A percentile compares a stretch with the other conserved stretches of the same genome.
phyloP scores from a whole-genome alignment of 2,797 vertebrate genomes.

The Siniperca scherzeri region DNA sequence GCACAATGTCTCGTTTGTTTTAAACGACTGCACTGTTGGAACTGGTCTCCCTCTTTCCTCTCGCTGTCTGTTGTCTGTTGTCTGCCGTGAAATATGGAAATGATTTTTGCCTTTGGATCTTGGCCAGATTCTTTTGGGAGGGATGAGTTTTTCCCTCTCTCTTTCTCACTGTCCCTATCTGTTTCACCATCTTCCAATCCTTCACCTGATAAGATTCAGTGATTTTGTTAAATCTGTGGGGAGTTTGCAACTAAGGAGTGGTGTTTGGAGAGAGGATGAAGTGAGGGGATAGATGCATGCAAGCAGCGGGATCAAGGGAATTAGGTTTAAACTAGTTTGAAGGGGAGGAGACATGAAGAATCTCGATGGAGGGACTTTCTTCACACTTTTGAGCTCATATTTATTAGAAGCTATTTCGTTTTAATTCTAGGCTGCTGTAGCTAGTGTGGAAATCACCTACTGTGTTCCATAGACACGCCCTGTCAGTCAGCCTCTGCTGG shows the following conservation, averaged over 20 bases:
- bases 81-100: constrained; percentile 89
- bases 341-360: constrained; percentile 51
- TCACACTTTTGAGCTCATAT: constrained; percentile 51
- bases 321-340: constrained; percentile 48
- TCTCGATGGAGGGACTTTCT: constrained; percentile 66
- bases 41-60: constrained; percentile 80
- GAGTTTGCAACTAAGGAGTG: constrained; percentile 61
- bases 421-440: constrained; percentile 53
- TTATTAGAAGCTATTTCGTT: constrained; percentile 58
- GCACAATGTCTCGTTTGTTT: constrained; percentile 86
- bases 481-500: constrained; percentile 38
- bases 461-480: constrained; percentile 60
- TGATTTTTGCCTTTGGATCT: constrained; percentile 88
- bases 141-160: constrained; percentile 64
- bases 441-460: constrained; percentile 71
- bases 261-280: constrained; percentile 55
- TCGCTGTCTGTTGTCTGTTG: constrained; percentile 88
- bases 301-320: constrained; percentile 57
- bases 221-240: constrained; percentile 58
- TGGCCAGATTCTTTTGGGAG: constrained; percentile 84
- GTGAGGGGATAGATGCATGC: constrained; percentile 55
- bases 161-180: constrained; percentile 50
- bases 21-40: constrained; percentile 82
- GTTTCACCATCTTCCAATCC: constrained; percentile 62
- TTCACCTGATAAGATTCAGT: constrained; percentile 62